A percentile compares a stretch with the other conserved stretches of the same genome.
Conservation (phyloP, 2,888 invertebrate genomes). For the Cephus rjabovi region DNA sequence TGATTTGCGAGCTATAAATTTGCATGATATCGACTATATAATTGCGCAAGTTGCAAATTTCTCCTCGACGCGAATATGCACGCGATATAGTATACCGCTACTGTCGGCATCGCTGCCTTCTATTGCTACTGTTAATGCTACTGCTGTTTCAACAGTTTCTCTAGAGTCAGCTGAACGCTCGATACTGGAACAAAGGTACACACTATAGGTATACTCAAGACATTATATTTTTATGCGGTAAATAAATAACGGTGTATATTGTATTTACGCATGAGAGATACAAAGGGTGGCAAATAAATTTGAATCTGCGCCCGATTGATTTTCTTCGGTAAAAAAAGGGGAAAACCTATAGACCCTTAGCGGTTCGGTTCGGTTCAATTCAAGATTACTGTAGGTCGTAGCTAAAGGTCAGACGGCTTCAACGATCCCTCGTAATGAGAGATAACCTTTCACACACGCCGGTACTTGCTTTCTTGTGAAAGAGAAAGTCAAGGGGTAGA, state of each 20-base stretch:
- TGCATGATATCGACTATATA: constrained; percentile 46
- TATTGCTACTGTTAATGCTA: neutral
- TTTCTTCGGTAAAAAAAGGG: neutral
- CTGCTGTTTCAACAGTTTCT: neutral
- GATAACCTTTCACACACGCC: neutral
- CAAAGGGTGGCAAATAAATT: neutral
- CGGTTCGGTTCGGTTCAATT: no score
- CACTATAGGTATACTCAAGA: neutral
- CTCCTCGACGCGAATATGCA: neutral
- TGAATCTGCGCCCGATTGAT: neutral
- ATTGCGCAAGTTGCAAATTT: constrained; percentile 27
- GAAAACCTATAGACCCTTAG: neutral
- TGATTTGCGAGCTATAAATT: constrained; percentile 21
- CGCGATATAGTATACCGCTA: neutral
- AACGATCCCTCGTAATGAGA: neutral
- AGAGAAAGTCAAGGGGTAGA: neutral
- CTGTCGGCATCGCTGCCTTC: neutral
- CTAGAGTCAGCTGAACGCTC: neutral
- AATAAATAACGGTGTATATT: neutral
- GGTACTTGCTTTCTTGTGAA: neutral
- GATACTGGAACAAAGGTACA: neutral
- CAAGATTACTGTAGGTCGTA: no score
- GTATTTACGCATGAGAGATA: neutral
- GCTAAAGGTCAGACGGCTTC: no score
- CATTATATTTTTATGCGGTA: neutral